A percentile compares a stretch with the other conserved stretches of the same genome.
Conservation (phyloP, 2,888 invertebrate genomes). For the Ditula angustiorana region DNA sequence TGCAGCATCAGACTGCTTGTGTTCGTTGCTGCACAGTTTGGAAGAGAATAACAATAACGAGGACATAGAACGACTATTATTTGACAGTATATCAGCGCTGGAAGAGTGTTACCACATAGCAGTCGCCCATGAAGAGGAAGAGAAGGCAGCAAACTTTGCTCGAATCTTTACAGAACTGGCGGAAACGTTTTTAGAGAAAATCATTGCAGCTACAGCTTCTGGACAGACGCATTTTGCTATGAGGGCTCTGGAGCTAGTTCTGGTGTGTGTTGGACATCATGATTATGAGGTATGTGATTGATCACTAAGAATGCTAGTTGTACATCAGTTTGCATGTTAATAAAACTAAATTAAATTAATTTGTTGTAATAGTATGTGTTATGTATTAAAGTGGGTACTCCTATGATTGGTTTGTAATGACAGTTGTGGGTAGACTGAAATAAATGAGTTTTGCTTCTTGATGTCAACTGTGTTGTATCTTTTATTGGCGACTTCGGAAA, state of each 20-base stretch:
- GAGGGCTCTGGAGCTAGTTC: constrained; percentile 93
- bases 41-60: constrained; percentile 91
- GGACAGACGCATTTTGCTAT: constrained; percentile 90
- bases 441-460: no score
- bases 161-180: constrained; percentile 97
- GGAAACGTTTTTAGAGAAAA: constrained; percentile 95
- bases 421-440: no score
- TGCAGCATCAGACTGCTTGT: constrained; percentile 95
- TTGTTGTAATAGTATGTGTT: not conserved
- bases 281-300: constrained; percentile 92
- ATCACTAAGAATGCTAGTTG: not conserved
- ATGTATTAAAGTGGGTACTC: no score
- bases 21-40: constrained; percentile 93
- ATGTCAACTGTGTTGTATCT: no score
- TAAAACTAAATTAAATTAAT: no score
- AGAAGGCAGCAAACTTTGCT: constrained; percentile 97
- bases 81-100: constrained; percentile 91
- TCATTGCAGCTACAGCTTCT: constrained; percentile 88
- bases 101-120: constrained; percentile 95
- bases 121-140: constrained; percentile 96
- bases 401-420: no score
- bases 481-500: no score
- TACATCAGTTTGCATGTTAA: no score
- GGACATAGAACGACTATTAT: constrained; percentile 91
- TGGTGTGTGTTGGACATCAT: constrained; percentile 97